Base-by-base conservation (phyloP, 2,113 vertebrate genomes). In the Periophthalmus modestus region DNA sequence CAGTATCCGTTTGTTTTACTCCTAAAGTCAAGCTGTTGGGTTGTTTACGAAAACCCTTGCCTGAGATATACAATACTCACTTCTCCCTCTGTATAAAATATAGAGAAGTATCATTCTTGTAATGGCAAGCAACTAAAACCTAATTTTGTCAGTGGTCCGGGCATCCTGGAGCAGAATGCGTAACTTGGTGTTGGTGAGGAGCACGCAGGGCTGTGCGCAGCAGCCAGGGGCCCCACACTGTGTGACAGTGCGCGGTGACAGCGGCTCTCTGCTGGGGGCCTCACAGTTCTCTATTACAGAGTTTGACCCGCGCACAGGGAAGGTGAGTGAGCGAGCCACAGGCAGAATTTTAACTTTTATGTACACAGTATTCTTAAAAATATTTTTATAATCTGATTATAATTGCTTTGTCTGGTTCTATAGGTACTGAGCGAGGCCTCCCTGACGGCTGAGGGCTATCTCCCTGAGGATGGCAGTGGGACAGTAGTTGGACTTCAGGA, bases 401-500 rank as follows among this genome's bases (percentile, higher is more conserved):
- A 18, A 7, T 5, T 55, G n/a, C 10, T 52, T 12, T 0, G 0
- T 58, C 24, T 21, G 67, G 16, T 15, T 18, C 5, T 50, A 7
- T 63, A 98, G 97, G 94, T 96, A 58, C 81, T 90, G 69, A 93
- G 82, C 63, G 94, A 97, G 82, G 86, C 96, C 58, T 92, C 94
- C 0, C 66, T 99, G 82, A 92, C 94, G 4, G 86, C 82, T 0
- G 95, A 94, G 7, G 89, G 91, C 33, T 97, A 94, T 89, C 91
- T 99, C 24, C 93, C 95, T 0, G 91, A 95, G 28, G 96, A 98
- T 59, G 95, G 95, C 76, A 94, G 93, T 15, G 96, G 95, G 0
- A 18, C 21, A 57, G 89, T 98, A 0, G 91, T 98, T 4, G 96
- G 94, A 11, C 84, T 98, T 0, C 95, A 98, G 91, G 95, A 97